phyloP scores from a whole-genome alignment of 2,888 invertebrate species.

The Ophioninae sp. region DNA sequence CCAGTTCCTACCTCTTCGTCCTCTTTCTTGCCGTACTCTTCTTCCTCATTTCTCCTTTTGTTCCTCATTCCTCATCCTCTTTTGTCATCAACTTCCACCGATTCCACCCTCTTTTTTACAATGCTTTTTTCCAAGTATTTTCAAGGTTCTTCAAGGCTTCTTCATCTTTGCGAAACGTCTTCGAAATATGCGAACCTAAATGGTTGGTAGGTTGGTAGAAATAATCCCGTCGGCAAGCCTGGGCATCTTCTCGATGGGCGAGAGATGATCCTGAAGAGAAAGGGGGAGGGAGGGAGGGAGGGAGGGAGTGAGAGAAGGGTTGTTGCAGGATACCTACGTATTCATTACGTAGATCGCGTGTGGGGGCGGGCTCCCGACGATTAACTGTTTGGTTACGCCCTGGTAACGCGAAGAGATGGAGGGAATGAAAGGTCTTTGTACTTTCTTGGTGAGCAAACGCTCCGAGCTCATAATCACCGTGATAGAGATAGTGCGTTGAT shows the following conservation, averaged over 20 bases:
- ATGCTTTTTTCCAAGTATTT: neutral
- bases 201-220: constrained; percentile 30
- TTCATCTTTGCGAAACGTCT: neutral
- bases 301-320: constrained; percentile 15
- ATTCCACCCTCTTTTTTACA: neutral
- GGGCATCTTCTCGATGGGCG: constrained; percentile 29
- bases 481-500: constrained; percentile 25
- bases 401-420: constrained; percentile 66
- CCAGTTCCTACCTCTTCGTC: constrained; percentile 20
- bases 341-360: constrained; percentile 73
- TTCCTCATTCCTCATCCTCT: neutral
- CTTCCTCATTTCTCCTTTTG: constrained; percentile 6
- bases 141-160: neutral
- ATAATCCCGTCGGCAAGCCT: constrained; percentile 29
- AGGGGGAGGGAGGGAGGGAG: too few relatives aligned
- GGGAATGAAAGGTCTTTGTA: constrained; percentile 49
- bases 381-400: constrained; percentile 76
- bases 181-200: constrained; percentile 8
- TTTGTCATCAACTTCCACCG: constrained; percentile 11
- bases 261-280: constrained; percentile 37
- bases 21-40: constrained; percentile 26
- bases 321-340: constrained; percentile 65
- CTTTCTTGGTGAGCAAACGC: constrained; percentile 12
- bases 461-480: constrained; percentile 23
- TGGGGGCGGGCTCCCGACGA: constrained; percentile 72